Evolutionary conservation across 2,888 invertebrate genomes (phyloP).

Genomic region (Andrena minutula): DNA sequence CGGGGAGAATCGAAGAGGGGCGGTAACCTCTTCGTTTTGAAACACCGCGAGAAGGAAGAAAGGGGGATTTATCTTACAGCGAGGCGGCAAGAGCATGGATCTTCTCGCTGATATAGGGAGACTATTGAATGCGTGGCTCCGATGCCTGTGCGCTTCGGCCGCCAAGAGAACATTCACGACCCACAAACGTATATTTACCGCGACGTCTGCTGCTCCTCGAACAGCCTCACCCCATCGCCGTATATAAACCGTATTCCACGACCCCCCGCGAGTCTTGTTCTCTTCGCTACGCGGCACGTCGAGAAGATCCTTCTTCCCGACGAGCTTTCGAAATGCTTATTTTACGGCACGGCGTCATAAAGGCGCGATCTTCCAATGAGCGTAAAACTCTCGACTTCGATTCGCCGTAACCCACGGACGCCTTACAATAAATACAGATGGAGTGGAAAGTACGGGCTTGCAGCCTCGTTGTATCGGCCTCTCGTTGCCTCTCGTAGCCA

Average conservation of each 20-base stretch:
- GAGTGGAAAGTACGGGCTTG: slow-evolving; percentile 35
- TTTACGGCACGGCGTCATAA: slow-evolving; percentile 70
- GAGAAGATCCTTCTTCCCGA: slow-evolving; percentile 37
- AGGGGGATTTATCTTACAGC: slow-evolving; percentile 61
- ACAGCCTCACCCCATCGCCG: slow-evolving; percentile 12
- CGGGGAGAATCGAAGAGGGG: slow-evolving; percentile 21
- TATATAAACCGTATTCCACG: slow-evolving; percentile 52
- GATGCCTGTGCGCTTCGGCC: slow-evolving; percentile 14
- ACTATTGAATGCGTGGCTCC: slow-evolving; percentile 14
- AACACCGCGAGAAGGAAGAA: slow-evolving; percentile 28
- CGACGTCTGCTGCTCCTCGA: slow-evolving; percentile 40
- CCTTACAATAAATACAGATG: slow-evolving; percentile 67
- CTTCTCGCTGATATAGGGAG: slow-evolving; percentile 42
- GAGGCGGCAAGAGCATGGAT: slow-evolving; percentile 50
- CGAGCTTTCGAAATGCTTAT: slow-evolving; percentile 64
- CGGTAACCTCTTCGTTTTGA: slow-evolving; percentile 38
- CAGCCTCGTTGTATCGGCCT: background rate
- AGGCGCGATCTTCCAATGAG: slow-evolving; percentile 72
- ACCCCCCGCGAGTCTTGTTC: slow-evolving; percentile 25
- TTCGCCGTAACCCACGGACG: slow-evolving; percentile 32
- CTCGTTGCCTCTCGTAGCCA: background rate
- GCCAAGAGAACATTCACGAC: slow-evolving; percentile 34
- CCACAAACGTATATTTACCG: slow-evolving; percentile 57
- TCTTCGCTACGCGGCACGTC: slow-evolving; percentile 14
- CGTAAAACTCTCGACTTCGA: slow-evolving; percentile 69